Evolutionary conservation across 2,888 invertebrate species (phyloP), one percentile per base, ranked within the genome.

Genomic region (Timema cristinae): DNA sequence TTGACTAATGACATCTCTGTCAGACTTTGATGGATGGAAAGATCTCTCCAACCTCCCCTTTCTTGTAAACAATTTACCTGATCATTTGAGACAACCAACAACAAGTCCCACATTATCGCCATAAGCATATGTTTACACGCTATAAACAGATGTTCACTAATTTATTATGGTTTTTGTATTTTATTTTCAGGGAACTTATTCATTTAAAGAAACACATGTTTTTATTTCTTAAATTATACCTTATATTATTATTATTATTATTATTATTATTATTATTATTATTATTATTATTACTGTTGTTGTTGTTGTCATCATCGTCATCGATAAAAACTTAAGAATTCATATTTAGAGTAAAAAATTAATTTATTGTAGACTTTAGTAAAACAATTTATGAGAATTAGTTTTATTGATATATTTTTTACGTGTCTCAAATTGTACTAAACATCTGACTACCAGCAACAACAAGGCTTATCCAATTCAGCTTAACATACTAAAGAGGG

Each of bases 1-100:
- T 73, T 75, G 73, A 75, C 74, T 74, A 75, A 75, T 75, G 75
- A 72, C 70, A 71, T 72, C 50, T 69, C 73, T 70, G 73, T 74
- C 73, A 59, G 72, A 71, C 50, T 72, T 70, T 75, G 75, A 75
- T 73, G 69, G 71, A 75, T 74, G 74, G 67, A 56, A 71, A 67
- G 71, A 68, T 54, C 66, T 70, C 52, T 51, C 67, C 69, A 63
- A 63, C 68, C 9, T 71, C 67, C 67, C 72, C 67, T 48, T 69
- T 61, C 13, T 69, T 50, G 74, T 73, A 73, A 72, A 74, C 74
- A 75, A 69, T 73, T 72, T 73, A 75, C 74, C 74, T 75, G 74
- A 66, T 73, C 67, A 66, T 66, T 66, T 13, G 52, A 11, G 16
- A 47, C 11, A 47, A 56, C 47, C n/a, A 54, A 54, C 11, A 54